Base-by-base conservation (phyloP, 2,797 vertebrate genomes). In the Helarctos malayanus region DNA sequence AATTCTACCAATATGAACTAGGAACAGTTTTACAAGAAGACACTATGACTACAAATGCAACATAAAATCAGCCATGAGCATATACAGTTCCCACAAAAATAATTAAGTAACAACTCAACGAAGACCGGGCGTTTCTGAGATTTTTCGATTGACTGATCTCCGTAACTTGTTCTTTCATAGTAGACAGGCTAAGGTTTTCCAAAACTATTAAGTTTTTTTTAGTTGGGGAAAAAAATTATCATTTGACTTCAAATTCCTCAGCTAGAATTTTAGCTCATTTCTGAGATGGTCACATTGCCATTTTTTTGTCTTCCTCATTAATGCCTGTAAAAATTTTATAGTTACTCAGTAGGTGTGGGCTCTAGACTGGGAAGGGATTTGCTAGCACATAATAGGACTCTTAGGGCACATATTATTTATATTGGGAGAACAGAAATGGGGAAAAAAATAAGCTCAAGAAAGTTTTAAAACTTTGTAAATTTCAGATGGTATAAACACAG, bases 1-100 rank as follows among this genome's bases (percentile, higher is more conserved):
- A 86, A 71, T 35, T 45, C 29, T 91, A 81, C 25, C 27, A 78
- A 29, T 76, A 59, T 25, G 59, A 85, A 92, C 15, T 52, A 78
- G n/a, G n/a, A 87, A 71, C 5, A 59, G 41, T 71, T 89, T 88
- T 92, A 88, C 5, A 88, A 79, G n/a, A 95, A 95, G 78, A 80
- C 23, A 23, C 52, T 68, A 38, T n/a, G 73, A 52, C 32, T 32
- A 32, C 8, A 25, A 38, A 38, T 14, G 23, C 25, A 61, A 69
- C 35, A 11, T 47, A 81, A 94, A 87, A 56, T 69, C 4, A 75
- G 21, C 29, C 21, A 73, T 7, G 3, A 27, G 27, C 52, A 95
- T 52, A 29, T 7, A 13, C 0, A 68, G 11, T 65, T 59, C 59
- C 71, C 71, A 94, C 35, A 96, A 76, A 93, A 92, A 27, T 71